Evolutionary conservation across 1,140 invertebrate species (phyloP).

Genomic region (Calosoma granatense): DNA sequence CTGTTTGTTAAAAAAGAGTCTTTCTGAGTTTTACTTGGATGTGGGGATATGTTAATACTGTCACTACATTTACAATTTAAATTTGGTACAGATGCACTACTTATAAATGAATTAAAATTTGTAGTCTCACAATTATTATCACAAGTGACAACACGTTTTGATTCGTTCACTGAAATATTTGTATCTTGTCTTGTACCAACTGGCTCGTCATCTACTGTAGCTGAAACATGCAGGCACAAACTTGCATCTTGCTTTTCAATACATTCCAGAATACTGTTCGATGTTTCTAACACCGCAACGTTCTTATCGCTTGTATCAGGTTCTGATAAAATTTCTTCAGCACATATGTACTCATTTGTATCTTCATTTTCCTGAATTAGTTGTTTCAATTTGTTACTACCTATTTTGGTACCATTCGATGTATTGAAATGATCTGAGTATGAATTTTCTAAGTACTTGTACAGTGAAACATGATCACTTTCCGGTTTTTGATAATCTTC

Average conservation of each 20-base stretch:
- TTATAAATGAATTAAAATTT: too few species aligned
- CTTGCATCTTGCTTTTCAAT: background rate
- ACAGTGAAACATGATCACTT: background rate
- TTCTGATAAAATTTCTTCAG: background rate
- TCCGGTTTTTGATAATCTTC: slow-evolving; percentile 10
- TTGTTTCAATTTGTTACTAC: background rate
- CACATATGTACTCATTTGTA: background rate
- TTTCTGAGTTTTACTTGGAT: background rate
- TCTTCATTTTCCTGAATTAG: background rate
- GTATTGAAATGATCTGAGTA: background rate
- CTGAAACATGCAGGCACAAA: background rate
- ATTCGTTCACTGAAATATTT: background rate
- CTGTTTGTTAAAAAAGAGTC: background rate
- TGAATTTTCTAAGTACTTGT: slow-evolving; percentile 6
- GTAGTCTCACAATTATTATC: too few species aligned
- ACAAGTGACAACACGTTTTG: background rate
- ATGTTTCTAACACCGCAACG: too few species aligned
- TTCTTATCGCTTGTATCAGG: background rate
- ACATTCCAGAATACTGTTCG: background rate
- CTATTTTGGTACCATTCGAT: background rate
- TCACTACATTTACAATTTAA: background rate
- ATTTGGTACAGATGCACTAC: background rate
- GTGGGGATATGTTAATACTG: background rate
- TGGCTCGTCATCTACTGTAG: too few species aligned
- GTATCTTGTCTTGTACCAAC: too few species aligned